Conservation (phyloP, 2,888 invertebrate genomes). For the Epinotia demarniana region DNA sequence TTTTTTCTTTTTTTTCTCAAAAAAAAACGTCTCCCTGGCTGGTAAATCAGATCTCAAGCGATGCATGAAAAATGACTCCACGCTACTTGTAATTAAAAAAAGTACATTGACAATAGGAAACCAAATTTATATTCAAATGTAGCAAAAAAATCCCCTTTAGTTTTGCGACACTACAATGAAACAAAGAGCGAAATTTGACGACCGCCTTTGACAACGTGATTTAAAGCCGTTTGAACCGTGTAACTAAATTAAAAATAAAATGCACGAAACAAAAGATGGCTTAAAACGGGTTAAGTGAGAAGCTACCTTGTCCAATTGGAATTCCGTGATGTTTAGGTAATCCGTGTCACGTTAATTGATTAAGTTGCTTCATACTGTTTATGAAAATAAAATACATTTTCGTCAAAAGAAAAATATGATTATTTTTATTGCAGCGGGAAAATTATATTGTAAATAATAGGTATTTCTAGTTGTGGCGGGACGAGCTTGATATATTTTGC, state of each 20-base stretch:
- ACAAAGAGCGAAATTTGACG: conserved; percentile 79
- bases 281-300: conserved; percentile 12
- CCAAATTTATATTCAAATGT: conserved; percentile 76
- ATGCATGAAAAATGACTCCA: conserved; percentile 84
- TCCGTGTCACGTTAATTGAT: no score
- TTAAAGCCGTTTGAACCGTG: conserved; percentile 72
- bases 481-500: no score
- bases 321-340: not conserved
- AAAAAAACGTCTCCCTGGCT: conserved; percentile 64
- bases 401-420: no score
- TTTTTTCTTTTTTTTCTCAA: conserved; percentile 52
- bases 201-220: conserved; percentile 76
- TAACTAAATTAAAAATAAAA: conserved; percentile 62
- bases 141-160: conserved; percentile 65
- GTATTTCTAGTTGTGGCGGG: no score
- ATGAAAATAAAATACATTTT: no score
- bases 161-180: conserved; percentile 71
- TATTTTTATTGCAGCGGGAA: no score
- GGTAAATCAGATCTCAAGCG: conserved; percentile 82
- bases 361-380: not conserved
- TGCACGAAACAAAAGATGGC: conserved; percentile 59
- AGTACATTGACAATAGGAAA: conserved; percentile 70
- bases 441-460: no score
- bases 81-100: conserved; percentile 76
- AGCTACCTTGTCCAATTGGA: not conserved